These are phyloP conservation scores for Linnaemya tessellans DNA, from an alignment of 2,888 invertebrate genomes.

Conservation along the genomic window DNA sequence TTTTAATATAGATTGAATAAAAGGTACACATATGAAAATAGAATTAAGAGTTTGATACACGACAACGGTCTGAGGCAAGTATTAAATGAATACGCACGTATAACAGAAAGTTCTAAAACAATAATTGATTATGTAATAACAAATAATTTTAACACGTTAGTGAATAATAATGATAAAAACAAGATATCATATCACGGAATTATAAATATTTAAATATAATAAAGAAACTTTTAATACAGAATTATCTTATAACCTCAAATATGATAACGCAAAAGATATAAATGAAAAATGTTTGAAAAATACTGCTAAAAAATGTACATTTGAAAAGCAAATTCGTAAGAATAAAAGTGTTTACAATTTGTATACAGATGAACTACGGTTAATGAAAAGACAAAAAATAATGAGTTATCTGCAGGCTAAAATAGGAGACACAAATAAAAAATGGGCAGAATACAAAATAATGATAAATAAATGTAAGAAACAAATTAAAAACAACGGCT, in stretches of 20 bases:
- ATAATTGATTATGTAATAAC: neutral
- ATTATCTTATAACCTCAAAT: neutral
- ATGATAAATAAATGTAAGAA: neutral
- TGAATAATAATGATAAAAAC: neutral
- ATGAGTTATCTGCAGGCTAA: neutral
- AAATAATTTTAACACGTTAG: neutral
- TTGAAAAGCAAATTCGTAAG: neutral
- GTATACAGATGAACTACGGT: neutral
- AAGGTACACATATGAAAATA: neutral
- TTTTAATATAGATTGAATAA: neutral
- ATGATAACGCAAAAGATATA: constrained; percentile 1
- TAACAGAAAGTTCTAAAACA: neutral
- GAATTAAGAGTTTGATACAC: neutral
- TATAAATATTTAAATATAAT: constrained; percentile 1
- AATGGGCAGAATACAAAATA: neutral
- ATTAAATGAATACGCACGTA: neutral
- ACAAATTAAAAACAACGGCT: neutral
- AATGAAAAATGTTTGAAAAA: neutral
- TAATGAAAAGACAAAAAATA: too few relatives aligned
- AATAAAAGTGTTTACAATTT: constrained; percentile 1
- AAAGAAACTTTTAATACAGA: constrained; percentile 5
- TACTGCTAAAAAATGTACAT: neutral
- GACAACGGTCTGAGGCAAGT: neutral
- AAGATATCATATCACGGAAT: neutral
- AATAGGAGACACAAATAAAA: neutral